Evolutionary conservation across 2,113 vertebrate genomes (phyloP).

Genomic region (Nesogale talazaci): DNA sequence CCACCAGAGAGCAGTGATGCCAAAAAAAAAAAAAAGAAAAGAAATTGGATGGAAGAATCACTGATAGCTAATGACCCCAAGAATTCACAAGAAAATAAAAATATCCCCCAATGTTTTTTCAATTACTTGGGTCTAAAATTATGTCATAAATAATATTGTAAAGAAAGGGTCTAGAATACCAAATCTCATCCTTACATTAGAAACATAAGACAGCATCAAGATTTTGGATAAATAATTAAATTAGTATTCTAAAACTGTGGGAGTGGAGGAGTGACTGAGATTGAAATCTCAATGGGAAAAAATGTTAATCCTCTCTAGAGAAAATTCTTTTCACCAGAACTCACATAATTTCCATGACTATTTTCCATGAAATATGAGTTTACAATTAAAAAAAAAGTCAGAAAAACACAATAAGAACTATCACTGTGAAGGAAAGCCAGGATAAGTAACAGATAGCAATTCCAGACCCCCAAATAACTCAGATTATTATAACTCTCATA

Average conservation of each 20-base stretch:
- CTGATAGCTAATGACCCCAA: neutral
- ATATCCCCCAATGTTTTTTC: neutral
- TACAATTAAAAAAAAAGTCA: neutral
- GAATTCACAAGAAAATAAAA: neutral
- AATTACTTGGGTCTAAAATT: neutral
- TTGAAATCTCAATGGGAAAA: neutral
- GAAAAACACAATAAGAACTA: neutral
- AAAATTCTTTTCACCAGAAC: neutral
- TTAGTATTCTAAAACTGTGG: neutral
- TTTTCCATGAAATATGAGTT: neutral
- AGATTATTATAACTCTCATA: neutral
- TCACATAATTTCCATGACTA: neutral
- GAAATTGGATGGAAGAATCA: neutral
- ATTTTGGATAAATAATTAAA: neutral
- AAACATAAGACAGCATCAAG: neutral
- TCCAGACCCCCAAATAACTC: neutral
- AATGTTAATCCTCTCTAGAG: neutral
- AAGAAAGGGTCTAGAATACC: neutral
- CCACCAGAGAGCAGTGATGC: too few relatives aligned
- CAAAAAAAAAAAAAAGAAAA: too few relatives aligned
- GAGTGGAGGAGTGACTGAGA: neutral
- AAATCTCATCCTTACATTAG: neutral
- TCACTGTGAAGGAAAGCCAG: neutral
- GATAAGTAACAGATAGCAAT: neutral
- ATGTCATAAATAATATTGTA: neutral